Conservation (phyloP, 2,797 vertebrate genomes). For the Strix occidentalis region DNA sequence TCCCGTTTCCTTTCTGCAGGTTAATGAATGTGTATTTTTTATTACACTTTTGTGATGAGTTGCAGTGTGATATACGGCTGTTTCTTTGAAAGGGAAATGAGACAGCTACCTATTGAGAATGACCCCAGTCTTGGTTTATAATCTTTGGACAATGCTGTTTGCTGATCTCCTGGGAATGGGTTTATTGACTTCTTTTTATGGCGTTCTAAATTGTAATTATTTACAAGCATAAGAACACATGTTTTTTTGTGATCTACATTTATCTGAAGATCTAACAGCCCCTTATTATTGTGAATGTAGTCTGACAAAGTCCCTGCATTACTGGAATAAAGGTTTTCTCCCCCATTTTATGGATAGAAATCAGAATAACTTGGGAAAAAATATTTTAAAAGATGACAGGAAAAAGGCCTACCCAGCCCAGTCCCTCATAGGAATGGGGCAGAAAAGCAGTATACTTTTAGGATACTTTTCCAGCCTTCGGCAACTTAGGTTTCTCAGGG, state of each 20-base stretch:
- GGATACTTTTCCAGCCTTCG: neutral
- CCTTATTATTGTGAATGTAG: neutral
- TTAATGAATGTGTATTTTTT: constrained; percentile 42
- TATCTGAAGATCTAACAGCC: neutral
- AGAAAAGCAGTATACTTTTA: neutral
- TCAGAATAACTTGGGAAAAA: neutral
- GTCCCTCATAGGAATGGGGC: neutral
- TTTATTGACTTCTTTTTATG: constrained; percentile 45
- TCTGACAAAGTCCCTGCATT: neutral
- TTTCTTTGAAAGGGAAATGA: constrained; percentile 45
- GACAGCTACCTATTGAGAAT: constrained; percentile 13
- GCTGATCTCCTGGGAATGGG: neutral
- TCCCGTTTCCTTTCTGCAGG: neutral
- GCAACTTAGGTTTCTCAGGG: neutral
- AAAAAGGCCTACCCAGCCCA: neutral
- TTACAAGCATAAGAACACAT: constrained; percentile 24
- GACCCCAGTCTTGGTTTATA: neutral
- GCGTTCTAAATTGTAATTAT: constrained; percentile 41
- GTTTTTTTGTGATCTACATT: neutral
- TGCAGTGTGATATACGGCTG: neutral
- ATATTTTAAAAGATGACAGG: neutral
- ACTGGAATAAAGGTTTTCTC: neutral
- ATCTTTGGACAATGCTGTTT: constrained; percentile 12
- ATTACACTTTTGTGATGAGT: constrained; percentile 8
- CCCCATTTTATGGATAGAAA: neutral